These are phyloP conservation scores for Drosophila athabasca DNA, from an alignment of 1,140 invertebrate genomes.

Conservation along the genomic window DNA sequence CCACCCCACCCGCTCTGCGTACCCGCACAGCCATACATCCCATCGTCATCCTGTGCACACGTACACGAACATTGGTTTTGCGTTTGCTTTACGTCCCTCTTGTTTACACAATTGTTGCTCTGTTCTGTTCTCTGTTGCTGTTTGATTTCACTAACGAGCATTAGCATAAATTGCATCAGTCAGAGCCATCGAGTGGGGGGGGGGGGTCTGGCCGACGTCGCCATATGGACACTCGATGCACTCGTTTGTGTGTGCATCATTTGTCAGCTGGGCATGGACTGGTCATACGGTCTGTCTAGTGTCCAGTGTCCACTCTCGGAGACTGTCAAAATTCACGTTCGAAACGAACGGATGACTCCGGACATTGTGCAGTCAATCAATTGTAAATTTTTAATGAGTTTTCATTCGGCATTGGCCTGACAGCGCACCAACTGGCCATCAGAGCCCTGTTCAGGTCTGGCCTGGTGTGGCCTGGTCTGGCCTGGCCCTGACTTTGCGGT, in stretches of 20 bases:
- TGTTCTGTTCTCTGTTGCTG: constrained; percentile 35
- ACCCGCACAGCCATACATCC: not conserved
- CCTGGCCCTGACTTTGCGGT: constrained; percentile 17
- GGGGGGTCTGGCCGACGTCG: not conserved
- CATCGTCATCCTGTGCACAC: constrained; percentile 7
- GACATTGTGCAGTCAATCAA: constrained; percentile 75
- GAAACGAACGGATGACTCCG: constrained; percentile 5
- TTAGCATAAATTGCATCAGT: constrained; percentile 75
- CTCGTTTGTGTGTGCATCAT: constrained; percentile 58
- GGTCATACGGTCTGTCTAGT: no score
- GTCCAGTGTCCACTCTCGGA: no score
- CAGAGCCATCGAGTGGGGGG: not conserved
- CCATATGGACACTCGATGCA: constrained; percentile 35
- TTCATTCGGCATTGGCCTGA: constrained; percentile 60
- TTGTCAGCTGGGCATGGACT: constrained; percentile 37
- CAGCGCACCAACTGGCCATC: constrained; percentile 33
- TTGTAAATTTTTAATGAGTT: constrained; percentile 82
- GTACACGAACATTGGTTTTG: constrained; percentile 28
- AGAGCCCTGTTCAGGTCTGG: not conserved
- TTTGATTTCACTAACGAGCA: constrained; percentile 81
- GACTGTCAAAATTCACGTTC: constrained; percentile 46
- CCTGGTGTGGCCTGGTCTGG: not conserved
- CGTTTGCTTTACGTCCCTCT: constrained; percentile 73
- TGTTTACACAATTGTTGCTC: constrained; percentile 77
- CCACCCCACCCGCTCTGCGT: not conserved